Evolutionary conservation across 2,888 invertebrate species (phyloP), one percentile per base, ranked within the genome.

Genomic region (Lepidonotus clava): DNA sequence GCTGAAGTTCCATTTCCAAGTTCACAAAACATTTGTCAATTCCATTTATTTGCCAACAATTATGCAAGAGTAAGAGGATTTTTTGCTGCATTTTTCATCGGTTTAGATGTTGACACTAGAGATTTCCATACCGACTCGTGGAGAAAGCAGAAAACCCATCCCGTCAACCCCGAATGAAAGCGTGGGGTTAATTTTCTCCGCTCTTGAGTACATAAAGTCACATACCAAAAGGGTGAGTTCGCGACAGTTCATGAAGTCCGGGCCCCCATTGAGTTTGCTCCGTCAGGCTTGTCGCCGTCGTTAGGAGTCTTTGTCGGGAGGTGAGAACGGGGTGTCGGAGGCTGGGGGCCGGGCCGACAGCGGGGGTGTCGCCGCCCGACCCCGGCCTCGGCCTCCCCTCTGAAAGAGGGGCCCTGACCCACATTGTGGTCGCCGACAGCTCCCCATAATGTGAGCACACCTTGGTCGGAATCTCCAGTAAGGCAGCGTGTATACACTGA

Each of bases 141-240:
- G 36, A 38, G 36, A 71, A 71, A 34, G 18, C 1, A 66, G 66
- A 66, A n/a, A n/a, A 66, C 0, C 36, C 71, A 18, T 6, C 36
- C 24, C 11, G 32, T 5, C 38, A n/a, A 34, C 8, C 14, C 4
- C 4, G 24, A 71, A 71, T 36, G 38, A 38, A 71, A 71, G 36
- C 71, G 18, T 14, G 2, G 61, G 38, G 71, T 71, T 71, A 71
- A 71, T 71, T 71, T 71, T 71, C 38, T 38, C 71, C 71, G n/a
- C 71, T 71, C 71, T 71, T 71, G 71, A 71, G 71, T 71, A 80
- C 46, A 80, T 80, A 80, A 80, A 80, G 80, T 80, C 80, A 80
- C 80, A 80, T 80, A 46, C 80, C 80, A 80, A 46, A 41, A 51
- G 80, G 80, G 4, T 21, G 80, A 80, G 80, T 41, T 28, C 24